Conservation (phyloP, 2,113 vertebrate genomes). For the Morone saxatilis region DNA sequence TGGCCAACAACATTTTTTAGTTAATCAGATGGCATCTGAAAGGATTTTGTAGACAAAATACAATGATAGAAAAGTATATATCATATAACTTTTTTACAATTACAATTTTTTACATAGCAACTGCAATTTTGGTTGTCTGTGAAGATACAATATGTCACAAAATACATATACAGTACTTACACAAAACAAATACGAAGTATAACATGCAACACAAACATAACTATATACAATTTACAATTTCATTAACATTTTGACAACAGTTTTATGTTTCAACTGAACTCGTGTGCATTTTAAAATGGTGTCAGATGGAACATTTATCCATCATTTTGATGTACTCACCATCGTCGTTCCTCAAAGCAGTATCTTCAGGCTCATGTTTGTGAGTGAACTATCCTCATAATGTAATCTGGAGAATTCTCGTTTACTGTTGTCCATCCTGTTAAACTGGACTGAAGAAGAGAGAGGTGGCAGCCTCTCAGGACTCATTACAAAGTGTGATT, state of each 20-base stretch:
- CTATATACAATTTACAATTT: too few species aligned
- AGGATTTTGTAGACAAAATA: background rate
- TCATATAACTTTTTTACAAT: background rate
- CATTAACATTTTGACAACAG: too few species aligned
- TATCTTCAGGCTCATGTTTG: constrained; percentile 16
- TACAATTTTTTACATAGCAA: background rate
- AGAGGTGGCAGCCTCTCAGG: constrained; percentile 47
- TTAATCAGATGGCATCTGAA: background rate
- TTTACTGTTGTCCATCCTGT: constrained; percentile 38
- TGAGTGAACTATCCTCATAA: constrained; percentile 15
- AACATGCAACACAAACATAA: too few species aligned
- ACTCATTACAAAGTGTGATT: constrained; percentile 51
- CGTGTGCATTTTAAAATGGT: background rate
- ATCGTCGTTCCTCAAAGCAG: constrained; percentile 41
- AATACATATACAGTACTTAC: too few species aligned
- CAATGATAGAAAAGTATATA: background rate
- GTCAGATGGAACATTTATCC: background rate
- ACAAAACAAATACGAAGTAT: too few species aligned
- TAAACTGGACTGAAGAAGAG: constrained; percentile 29
- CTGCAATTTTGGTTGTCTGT: background rate
- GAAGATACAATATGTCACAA: background rate
- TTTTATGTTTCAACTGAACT: background rate
- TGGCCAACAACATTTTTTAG: background rate
- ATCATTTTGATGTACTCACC: constrained; percentile 51
- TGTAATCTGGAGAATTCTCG: background rate